These are phyloP conservation scores for Heliocidaris tuberculata DNA, from an alignment of 35 echinoderm and acorn worm genomes.

Conservation along the genomic window DNA sequence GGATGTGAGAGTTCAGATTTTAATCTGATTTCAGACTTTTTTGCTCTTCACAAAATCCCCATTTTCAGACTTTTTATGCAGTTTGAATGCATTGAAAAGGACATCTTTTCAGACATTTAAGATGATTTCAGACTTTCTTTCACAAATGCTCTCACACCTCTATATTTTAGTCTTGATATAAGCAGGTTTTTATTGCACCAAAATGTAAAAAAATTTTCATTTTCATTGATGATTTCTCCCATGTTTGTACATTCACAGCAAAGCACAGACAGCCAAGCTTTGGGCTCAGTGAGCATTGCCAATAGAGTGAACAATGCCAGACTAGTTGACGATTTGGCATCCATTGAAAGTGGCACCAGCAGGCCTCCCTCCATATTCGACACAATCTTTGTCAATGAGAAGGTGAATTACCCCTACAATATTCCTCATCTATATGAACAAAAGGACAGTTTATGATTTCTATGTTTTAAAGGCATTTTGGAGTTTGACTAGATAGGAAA, in stretches of 20 bases:
- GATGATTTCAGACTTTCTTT: not conserved
- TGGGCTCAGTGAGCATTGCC: slow-evolving; percentile 49
- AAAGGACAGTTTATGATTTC: too few relatives aligned
- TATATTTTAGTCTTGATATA: not conserved
- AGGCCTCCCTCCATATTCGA: slow-evolving; percentile 46
- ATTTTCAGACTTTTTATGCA: too few relatives aligned
- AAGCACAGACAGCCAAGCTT: slow-evolving; percentile 56
- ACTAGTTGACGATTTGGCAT: not conserved
- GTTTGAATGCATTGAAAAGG: not conserved
- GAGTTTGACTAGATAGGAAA: too few relatives aligned
- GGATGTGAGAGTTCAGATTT: too few relatives aligned
- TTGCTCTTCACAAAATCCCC: too few relatives aligned
- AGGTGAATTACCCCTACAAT: slow-evolving; percentile 42
- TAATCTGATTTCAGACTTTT: too few relatives aligned
- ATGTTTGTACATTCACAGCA: slow-evolving; percentile 16
- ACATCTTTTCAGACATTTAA: not conserved
- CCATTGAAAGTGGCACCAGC: not conserved
- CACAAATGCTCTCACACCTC: not conserved
- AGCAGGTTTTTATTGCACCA: too few relatives aligned
- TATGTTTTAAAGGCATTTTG: too few relatives aligned
- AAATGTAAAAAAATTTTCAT: not conserved
- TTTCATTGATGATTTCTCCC: not conserved
- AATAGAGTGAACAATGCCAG: slow-evolving; percentile 35
- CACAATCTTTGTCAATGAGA: slow-evolving; percentile 64
- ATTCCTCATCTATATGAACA: not conserved